Base-by-base conservation (phyloP, 2,888 invertebrate genomes). In the Masnerella sp. region DNA sequence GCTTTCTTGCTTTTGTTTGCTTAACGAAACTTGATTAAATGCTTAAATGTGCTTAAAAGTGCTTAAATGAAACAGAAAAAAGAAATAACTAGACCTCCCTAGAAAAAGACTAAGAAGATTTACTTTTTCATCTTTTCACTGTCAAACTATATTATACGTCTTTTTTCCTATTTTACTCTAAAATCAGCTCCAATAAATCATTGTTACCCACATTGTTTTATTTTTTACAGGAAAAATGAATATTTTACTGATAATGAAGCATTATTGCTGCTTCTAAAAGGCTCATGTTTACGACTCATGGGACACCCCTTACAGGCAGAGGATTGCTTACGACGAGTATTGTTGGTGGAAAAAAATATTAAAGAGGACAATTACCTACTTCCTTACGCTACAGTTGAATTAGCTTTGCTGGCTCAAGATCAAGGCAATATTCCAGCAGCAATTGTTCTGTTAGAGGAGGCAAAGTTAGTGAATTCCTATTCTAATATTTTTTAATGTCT, bases 341-440 rank as follows among this genome's bases (percentile, higher is more conserved):
- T 93, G 69, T 88, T 91, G 52, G 84, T 93, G 83, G 93, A 93
- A 79, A 92, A 91, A 79, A 90, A 91, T 47, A 91, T 98, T 67
- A 93, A 93, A 68, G 94, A 95, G 75, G 96, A 98, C 85, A 90
- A 90, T 0, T 97, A 94, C 88, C 88, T 98, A 59, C 89, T 95
- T 11, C 97, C 98, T 0, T 97, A 95, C 87, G 92, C 96, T 2
- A 90, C 93, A 49, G 93, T 95, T 9, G 98, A 98, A 87, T 89
- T 96, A 81, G 97, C 95, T 0, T 89, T 95, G 82, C 89, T 97
- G 62, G 91, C 94, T 83, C 91, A 93, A 83, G 90, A 92, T 34
- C 90, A 93, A 76, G 93, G 93, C 5, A 91, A 93, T 43, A 88
- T 87, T 38, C 90, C 91, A 20, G 91, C 91, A 52, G 95, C 96